Base-by-base conservation (phyloP, 2,888 invertebrate genomes). In the Platycheirus rosarum region DNA sequence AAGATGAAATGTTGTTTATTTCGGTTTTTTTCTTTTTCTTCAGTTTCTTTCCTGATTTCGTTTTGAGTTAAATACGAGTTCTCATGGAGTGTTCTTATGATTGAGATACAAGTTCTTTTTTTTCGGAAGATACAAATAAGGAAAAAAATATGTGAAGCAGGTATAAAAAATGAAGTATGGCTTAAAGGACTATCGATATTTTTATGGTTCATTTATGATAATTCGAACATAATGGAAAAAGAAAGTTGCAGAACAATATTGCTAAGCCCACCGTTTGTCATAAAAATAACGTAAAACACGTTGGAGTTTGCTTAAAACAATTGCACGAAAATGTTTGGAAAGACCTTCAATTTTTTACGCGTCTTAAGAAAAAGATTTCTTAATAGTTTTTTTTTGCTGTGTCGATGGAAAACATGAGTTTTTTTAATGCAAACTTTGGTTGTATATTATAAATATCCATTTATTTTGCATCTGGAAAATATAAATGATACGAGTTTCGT, bases 1-100 rank as follows among this genome's bases (percentile, higher is more conserved):
- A 82, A 82, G 82, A 77, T 73, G 77, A 77, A 77, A 80, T 80
- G 68, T 55, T 71, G 48, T 71, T 68, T 26, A 16, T 23, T 23
- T 23, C 6, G 2, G 23, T 23, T 4, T 26, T 2, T 18, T 32
- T 46, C 49, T 20, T 8, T 44, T 46, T 51, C 29, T 55, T 16
- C 1, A 5, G 23, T 42, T 44, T 42, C 9, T 60, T 32, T 63
- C 14, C 32, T 62, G 32, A 60, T 1, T 60, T 29, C 7, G 16
- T 60, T 62, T 76, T 13, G 37, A 65, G 63, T 49, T 40, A 76
- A 76, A 75, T 76, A 66, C 76, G 65, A 70, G 70, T 80, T 74
- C 63, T 79, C 49, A 74, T 62, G 69, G 44, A 65, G 74, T 57
- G 65, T 69, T 63, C 65, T 70, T 70, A 70, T 75, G 57, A 75